Base-by-base conservation (phyloP, 53 echinoderm and acorn worm species). In the Stichopus horrens region DNA sequence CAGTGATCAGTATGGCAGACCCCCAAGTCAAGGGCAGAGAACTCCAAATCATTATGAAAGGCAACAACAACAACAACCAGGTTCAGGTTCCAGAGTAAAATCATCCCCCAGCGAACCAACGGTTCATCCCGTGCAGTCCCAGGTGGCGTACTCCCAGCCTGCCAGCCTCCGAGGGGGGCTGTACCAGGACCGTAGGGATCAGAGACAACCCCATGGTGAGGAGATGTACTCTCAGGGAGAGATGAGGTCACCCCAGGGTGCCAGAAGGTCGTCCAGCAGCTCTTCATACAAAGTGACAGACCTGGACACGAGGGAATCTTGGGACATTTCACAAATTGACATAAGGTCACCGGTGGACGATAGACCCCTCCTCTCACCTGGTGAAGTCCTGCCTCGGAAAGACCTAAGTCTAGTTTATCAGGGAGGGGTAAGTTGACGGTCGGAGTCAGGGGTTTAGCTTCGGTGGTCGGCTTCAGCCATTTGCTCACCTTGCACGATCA, bases 231-330 rank as follows among this genome's bases (percentile, higher is more conserved):
- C 54, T 2, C 74, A 18, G 55, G 73, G 73, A 21, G 83, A 83
- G 9, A 21, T 83, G 8, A 58, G 60, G 57, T 83, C 83, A 5
- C 86, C 86, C 55, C 87, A 52, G 16, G 54, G 87, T 6, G 87
- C 74, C 7, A 73, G 75, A 4, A 55, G 74, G 58, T 58, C 83
- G 6, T 87, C 87, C 5, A 20, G 56, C 14, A 54, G 87, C 11
- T 86, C 91, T 10, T 83, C 90, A 13, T 96, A 93, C 55, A 83
- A 86, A 54, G 93, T 95, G 7, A 97, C 97, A 21, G 97, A 97
- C 74, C 82, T 97, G 73, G 97, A 97, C 87, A 89, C 95, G n/a
- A 91, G 86, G 89, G 78, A 91, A 88, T 88, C 95, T 0, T 65
- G 52, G 37, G 94, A 97, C 88, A 94, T 97, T 74, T 76, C 87